Evolutionary conservation across 2,888 invertebrate species (phyloP), one percentile per base, ranked within the genome.

Genomic region (Palloptera scutellata): DNA sequence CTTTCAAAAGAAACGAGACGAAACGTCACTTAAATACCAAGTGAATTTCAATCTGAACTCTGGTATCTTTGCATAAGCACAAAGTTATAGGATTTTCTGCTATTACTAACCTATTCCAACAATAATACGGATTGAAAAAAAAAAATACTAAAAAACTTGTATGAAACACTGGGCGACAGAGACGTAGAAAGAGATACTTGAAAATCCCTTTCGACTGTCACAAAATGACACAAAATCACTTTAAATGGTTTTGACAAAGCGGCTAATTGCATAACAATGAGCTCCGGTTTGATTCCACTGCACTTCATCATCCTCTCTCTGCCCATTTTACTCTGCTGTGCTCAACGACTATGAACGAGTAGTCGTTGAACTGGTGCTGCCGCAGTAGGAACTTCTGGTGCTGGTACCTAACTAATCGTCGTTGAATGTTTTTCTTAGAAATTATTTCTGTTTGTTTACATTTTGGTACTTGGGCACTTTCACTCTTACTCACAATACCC

Each of bases 211-310:
- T 17, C 55, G 57, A 61, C 61, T 62, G 59, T 58, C 55, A 40
- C 53, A 1, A n/a, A 64, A 48, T 68, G 61, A 58, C 54, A 68
- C 58, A 64, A 52, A 66, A 66, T 63, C 61, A 63, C 61, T 66
- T 48, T 59, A 51, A 67, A 61, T 53, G 52, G 48, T 58, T 68
- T 61, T 64, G 61, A 58, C 66, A 66, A 70, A 70, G 61, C 64
- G 61, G 62, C 66, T 68, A 67, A 70, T 66, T 70, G 70, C 68
- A 68, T 68, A 68, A 68, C 67, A 68, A 70, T 68, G 66, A 68
- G 64, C 42, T n/a, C 12, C 15, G 12, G 9, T 20, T 45, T 15
- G 30, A 51, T 52, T 13, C n/a, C n/a, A 8, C 9, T 17, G 40
- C 19, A 30, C 11, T 52, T 17, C n/a, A 15, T 30, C 20, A n/a